Base-by-base conservation (phyloP, 2,113 vertebrate genomes). In the Charina bottae region DNA sequence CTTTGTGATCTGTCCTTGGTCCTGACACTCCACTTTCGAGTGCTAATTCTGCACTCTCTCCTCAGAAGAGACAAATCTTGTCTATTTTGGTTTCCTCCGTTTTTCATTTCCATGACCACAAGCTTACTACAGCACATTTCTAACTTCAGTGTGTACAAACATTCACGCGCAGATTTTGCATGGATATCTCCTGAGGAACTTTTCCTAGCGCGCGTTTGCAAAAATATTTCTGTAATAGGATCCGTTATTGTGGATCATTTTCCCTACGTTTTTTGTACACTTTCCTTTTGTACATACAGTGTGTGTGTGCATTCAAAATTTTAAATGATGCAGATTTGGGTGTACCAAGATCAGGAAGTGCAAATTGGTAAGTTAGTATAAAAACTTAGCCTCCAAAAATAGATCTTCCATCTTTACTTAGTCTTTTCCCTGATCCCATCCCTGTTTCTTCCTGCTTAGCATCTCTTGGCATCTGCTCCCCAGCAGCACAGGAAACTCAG, bases 1-100 rank as follows among this genome's bases (percentile, higher is more conserved):
- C 26, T 23, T n/a, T 23, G 88, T 58, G 72, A 84, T 13, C 72
- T 84, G 89, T 90, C 89, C 89, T 84, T 90, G 89, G 89, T 90
- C 15, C 89, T 90, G 89, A 84, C 23, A 4, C 4, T 6, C 23
- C 78, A 11, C 12, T 13, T 68, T 68, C 15, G 4, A 28, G 4
- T 1, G 0, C 13, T 17, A 1, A 33, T 7, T 33, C 64, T 72
- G n/a, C n/a, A 5, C n/a, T 1, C 28, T 17, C n/a, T 2, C n/a
- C 64, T 33, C 64, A 15, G 33, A 33, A 33, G 64, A 33, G 64
- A 33, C 13, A 33, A 33, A 17, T 2, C n/a, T 72, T 6, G 13
- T 13, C n/a, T 33, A 37, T 6, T 8, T 2, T 23, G 60, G 2
- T 4, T 4, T 33, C 42, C 37, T 64, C 58, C 9, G 8, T 2